Percentiles rank a stretch among this genome's conserved stretches.
Evolutionary conservation across 2,888 invertebrate species (phyloP).

Genomic region (Chromoteleia sp.): DNA sequence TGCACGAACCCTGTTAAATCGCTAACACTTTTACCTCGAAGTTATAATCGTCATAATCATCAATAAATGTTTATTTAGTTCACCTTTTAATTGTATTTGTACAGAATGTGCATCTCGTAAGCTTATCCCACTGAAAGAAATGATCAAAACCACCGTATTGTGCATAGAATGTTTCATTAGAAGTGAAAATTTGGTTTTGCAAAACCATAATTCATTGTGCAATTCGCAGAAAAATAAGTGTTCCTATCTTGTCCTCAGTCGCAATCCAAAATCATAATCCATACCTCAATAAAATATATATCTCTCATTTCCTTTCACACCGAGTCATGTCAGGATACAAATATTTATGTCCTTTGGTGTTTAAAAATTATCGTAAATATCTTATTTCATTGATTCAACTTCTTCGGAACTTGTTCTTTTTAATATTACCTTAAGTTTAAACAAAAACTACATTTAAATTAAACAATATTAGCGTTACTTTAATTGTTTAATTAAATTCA

Average conservation of each 20-base stretch:
- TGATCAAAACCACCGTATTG: conserved; percentile 15
- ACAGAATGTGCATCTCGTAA: conserved; percentile 19
- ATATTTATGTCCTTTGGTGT: conserved; percentile 31
- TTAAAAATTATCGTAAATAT: conserved; percentile 30
- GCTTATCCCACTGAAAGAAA: conserved; percentile 8
- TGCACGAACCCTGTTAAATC: conserved; percentile 37
- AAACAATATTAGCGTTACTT: too few species aligned
- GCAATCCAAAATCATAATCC: conserved; percentile 2
- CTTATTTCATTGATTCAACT: conserved; percentile 30
- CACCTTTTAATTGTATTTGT: neutral
- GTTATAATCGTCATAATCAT: neutral
- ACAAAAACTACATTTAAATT: too few species aligned
- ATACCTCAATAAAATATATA: conserved; percentile 15
- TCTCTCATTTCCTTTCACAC: neutral
- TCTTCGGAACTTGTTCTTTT: conserved; percentile 24
- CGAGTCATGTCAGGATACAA: conserved; percentile 1
- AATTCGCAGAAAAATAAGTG: neutral
- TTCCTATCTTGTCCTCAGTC: conserved; percentile 6
- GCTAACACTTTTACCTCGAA: conserved; percentile 7
- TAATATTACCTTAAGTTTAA: too few species aligned
- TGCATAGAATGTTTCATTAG: conserved; percentile 2
- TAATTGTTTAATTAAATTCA: too few species aligned
- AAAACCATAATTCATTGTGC: too few species aligned
- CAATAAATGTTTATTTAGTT: conserved; percentile 4
- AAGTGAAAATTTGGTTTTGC: conserved; percentile 4